Evolutionary conservation across 2,113 vertebrate genomes (phyloP).

Genomic region (Macheiramphus alcinus): DNA sequence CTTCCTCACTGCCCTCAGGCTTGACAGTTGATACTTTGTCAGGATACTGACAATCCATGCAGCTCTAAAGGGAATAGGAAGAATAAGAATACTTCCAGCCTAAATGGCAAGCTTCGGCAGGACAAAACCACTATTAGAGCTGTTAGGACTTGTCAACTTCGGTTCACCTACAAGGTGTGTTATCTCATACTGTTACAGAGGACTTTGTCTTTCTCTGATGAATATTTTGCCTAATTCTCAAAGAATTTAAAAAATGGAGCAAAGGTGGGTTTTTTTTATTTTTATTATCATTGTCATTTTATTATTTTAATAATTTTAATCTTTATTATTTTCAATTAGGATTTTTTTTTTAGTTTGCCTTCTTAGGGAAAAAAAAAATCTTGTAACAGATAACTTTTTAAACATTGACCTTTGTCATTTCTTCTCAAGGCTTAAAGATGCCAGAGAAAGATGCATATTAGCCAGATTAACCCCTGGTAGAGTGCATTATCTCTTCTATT

Average conservation of each 20-base stretch:
- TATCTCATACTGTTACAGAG: background rate
- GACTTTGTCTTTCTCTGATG: background rate
- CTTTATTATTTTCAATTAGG: background rate
- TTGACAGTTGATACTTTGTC: background rate
- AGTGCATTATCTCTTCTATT: background rate
- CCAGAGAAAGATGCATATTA: background rate
- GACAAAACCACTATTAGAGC: background rate
- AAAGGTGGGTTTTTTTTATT: background rate
- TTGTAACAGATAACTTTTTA: background rate
- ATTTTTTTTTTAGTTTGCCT: background rate
- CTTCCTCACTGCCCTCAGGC: background rate
- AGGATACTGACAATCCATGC: background rate
- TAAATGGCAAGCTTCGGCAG: background rate
- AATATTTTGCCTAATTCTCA: background rate
- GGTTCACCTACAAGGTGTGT: background rate
- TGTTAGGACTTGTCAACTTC: background rate
- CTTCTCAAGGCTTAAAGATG: background rate
- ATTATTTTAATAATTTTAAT: background rate
- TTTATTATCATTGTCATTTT: background rate
- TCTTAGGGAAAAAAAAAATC: background rate
- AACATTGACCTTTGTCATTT: background rate
- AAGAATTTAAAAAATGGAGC: background rate
- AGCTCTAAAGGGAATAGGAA: background rate
- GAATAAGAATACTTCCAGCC: background rate
- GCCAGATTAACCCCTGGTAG: background rate